Percentiles rank a stretch among this genome's conserved stretches.
Evolutionary conservation across 2,113 vertebrate genomes (phyloP).

Genomic region (Ancistrus triradiatus): DNA sequence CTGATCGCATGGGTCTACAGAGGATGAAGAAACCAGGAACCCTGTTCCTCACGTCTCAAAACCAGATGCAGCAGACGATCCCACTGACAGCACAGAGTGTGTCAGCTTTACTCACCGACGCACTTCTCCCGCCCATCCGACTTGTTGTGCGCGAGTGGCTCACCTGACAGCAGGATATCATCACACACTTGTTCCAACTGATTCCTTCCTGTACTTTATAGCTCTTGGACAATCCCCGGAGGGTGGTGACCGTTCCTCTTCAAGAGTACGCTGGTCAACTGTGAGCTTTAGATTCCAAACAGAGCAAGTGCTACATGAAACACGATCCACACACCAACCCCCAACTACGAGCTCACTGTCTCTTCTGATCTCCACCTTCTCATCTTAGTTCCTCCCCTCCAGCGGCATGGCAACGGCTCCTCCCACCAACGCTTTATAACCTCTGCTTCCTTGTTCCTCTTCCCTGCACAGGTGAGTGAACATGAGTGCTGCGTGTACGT

Average conservation of each 20-base stretch:
- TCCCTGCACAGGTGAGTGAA: conserved; percentile 22
- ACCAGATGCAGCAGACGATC: not conserved
- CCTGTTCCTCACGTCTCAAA: not conserved
- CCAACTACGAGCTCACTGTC: conserved; percentile 41
- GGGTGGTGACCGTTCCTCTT: conserved; percentile 2
- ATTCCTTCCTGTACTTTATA: not conserved
- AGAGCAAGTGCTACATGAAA: conserved; percentile 71
- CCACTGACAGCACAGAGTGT: not conserved
- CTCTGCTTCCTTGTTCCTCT: conserved; percentile 23
- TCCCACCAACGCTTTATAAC: conserved; percentile 67
- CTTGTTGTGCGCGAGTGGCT: not conserved
- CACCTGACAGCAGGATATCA: conserved; percentile 36
- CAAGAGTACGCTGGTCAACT: conserved; percentile 25
- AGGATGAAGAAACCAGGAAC: not conserved
- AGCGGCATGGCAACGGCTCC: conserved; percentile 61
- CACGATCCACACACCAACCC: conserved; percentile 66
- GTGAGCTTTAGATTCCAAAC: conserved; percentile 74
- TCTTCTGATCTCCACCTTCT: conserved; percentile 39
- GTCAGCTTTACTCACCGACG: not conserved
- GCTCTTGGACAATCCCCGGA: not conserved
- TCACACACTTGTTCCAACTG: conserved; percentile 6
- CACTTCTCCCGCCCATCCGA: not conserved
- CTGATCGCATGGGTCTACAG: not conserved
- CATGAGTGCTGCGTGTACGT: not conserved
- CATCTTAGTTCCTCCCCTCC: conserved; percentile 56